Evolutionary conservation across 2,888 invertebrate genomes (phyloP).

Genomic region (Nematopogon swammerdamellus): DNA sequence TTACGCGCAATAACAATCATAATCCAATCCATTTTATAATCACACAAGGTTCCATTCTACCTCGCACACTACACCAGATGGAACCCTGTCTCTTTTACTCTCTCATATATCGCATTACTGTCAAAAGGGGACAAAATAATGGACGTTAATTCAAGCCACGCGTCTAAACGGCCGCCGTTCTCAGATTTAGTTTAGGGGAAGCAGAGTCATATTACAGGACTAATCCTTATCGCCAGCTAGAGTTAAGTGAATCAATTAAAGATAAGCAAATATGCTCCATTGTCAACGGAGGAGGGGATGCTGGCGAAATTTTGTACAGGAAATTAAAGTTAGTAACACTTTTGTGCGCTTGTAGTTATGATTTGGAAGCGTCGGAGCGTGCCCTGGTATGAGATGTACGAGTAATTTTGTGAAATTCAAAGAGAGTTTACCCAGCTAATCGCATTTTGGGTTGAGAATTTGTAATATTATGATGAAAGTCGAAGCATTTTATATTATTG

Average conservation of each 20-base stretch:
- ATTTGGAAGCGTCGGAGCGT: too few relatives aligned
- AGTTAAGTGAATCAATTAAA: slow-evolving; percentile 56
- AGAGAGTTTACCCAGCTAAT: too few relatives aligned
- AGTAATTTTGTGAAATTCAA: too few relatives aligned
- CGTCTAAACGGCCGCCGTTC: too few relatives aligned
- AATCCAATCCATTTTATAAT: background rate
- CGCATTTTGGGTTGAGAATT: too few relatives aligned
- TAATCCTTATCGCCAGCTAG: slow-evolving; percentile 47
- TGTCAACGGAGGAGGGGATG: slow-evolving; percentile 18
- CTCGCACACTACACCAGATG: too few relatives aligned
- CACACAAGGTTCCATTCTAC: background rate
- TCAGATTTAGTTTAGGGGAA: background rate
- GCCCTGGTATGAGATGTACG: too few relatives aligned
- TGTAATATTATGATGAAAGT: too few relatives aligned
- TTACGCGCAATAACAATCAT: background rate
- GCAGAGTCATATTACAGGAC: slow-evolving; percentile 24
- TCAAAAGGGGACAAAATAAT: background rate
- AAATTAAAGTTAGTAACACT: background rate
- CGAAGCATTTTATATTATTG: too few relatives aligned
- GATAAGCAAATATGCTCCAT: slow-evolving; percentile 53
- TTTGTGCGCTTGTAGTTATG: too few relatives aligned
- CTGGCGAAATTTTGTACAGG: background rate
- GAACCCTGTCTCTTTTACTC: too few relatives aligned
- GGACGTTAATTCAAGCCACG: too few relatives aligned
- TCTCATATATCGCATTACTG: background rate